A percentile compares a stretch with the other conserved stretches of the same genome.
Evolutionary conservation across 2,113 vertebrate genomes (phyloP).

Genomic region (Pluvianellus socialis): DNA sequence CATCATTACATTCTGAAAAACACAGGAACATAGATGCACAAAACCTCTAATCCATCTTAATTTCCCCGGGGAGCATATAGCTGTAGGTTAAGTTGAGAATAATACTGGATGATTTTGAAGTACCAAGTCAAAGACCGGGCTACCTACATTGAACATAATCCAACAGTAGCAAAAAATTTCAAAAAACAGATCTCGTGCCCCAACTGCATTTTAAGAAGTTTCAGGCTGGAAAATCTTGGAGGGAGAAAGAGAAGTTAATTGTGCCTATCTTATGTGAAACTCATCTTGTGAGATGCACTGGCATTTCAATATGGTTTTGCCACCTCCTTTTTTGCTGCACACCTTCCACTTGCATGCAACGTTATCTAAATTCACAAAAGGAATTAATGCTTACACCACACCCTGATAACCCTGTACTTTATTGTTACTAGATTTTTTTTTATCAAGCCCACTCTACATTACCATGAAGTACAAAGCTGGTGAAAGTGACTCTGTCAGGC

Average conservation of each 20-base stretch:
- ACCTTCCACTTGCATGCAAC: neutral
- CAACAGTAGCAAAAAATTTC: neutral
- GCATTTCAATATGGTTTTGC: neutral
- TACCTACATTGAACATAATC: neutral
- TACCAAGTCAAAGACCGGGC: neutral
- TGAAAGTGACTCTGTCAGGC: neutral
- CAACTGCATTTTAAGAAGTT: neutral
- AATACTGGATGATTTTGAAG: neutral
- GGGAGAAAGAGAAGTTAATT: neutral
- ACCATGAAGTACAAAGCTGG: neutral
- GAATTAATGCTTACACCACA: neutral
- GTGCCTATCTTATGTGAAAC: neutral
- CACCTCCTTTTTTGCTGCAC: neutral
- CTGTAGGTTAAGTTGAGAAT: neutral
- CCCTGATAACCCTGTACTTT: neutral
- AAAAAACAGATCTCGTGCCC: neutral
- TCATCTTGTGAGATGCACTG: neutral
- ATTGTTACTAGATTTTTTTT: neutral
- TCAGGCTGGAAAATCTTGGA: neutral
- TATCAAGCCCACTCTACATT: neutral
- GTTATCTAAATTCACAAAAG: neutral
- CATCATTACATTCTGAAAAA: constrained; percentile 31
- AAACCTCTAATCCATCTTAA: constrained; percentile 47
- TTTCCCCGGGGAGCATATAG: constrained; percentile 21
- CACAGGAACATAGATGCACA: neutral